Evolutionary conservation across 1,140 invertebrate species (phyloP).

Genomic region (Drosophila repletoides): DNA sequence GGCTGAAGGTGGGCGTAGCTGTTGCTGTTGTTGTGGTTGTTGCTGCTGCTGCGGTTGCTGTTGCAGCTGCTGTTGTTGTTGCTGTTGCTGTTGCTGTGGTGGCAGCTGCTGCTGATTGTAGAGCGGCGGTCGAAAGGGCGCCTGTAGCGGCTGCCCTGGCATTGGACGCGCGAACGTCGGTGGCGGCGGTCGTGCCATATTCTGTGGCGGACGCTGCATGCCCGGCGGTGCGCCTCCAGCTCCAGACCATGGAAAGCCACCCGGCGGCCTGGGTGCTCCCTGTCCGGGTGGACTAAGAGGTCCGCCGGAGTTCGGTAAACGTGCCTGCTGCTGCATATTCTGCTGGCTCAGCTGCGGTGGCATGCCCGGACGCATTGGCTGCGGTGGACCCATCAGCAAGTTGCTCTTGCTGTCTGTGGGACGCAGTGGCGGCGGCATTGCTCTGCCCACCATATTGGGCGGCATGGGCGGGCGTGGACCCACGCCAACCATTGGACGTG

Average conservation of each 20-base stretch:
- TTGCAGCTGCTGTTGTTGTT: constrained; percentile 40
- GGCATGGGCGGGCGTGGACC: constrained; percentile 69
- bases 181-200: constrained; percentile 63
- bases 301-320: constrained; percentile 54
- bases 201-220: constrained; percentile 58
- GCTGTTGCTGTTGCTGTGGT: constrained; percentile 83
- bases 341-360: constrained; percentile 48
- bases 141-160: constrained; percentile 64
- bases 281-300: constrained; percentile 70
- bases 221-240: constrained; percentile 59
- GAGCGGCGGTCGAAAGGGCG: constrained; percentile 58
- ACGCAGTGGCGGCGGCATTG: constrained; percentile 68
- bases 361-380: constrained; percentile 63
- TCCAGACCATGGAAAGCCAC: constrained; percentile 73
- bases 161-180: constrained; percentile 60
- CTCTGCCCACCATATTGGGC: constrained; percentile 56
- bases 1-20: constrained; percentile 59
- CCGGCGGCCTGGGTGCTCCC: constrained; percentile 63
- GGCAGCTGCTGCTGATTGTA: constrained; percentile 88
- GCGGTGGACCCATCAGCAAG: constrained; percentile 67
- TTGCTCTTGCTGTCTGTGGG: constrained; percentile 76
- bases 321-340: constrained; percentile 53
- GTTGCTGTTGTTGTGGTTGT: constrained; percentile 36
- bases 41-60: constrained; percentile 33
- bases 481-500: constrained; percentile 62